These are phyloP conservation scores for Cartodere bifasciata DNA, from an alignment of 2,888 invertebrate genomes.

Conservation along the genomic window DNA sequence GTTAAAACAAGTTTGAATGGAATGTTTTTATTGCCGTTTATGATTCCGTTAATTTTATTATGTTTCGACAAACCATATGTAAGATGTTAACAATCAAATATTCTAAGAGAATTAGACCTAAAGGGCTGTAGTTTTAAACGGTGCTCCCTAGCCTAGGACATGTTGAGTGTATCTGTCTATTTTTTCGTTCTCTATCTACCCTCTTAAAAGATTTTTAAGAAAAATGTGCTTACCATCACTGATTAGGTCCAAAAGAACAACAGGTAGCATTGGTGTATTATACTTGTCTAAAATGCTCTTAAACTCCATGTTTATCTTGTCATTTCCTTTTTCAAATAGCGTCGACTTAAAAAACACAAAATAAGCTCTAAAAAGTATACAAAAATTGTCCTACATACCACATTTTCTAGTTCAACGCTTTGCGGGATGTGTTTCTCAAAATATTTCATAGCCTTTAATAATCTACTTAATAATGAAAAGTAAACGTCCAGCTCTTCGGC, in stretches of 20 bases:
- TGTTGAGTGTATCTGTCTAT: too few species aligned
- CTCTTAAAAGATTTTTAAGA: too few species aligned
- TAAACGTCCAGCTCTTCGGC: slow-evolving; percentile 40
- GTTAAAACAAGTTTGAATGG: too few species aligned
- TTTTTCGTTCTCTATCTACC: too few species aligned
- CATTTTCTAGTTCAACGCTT: slow-evolving; percentile 86
- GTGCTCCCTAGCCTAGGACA: too few species aligned
- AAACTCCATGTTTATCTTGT: slow-evolving; percentile 78
- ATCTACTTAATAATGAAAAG: slow-evolving; percentile 65
- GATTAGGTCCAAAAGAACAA: slow-evolving; percentile 77
- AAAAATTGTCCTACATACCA: slow-evolving; percentile 45
- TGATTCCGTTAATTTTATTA: too few species aligned
- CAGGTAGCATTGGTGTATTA: slow-evolving; percentile 75
- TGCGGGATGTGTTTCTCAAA: slow-evolving; percentile 88
- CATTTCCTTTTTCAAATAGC: slow-evolving; percentile 69
- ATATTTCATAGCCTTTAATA: slow-evolving; percentile 79
- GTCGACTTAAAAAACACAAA: slow-evolving; percentile 42
- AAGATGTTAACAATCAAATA: too few species aligned
- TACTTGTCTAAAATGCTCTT: slow-evolving; percentile 74
- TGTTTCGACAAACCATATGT: too few species aligned
- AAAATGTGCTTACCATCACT: slow-evolving; percentile 33
- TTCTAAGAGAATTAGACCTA: too few species aligned
- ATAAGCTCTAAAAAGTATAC: slow-evolving; percentile 1
- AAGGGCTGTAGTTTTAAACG: too few species aligned
- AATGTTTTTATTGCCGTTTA: too few species aligned